Evolutionary conservation across 2,797 vertebrate species (phyloP), one percentile per base, ranked within the genome.

Genomic region (Cossypha heuglini): DNA sequence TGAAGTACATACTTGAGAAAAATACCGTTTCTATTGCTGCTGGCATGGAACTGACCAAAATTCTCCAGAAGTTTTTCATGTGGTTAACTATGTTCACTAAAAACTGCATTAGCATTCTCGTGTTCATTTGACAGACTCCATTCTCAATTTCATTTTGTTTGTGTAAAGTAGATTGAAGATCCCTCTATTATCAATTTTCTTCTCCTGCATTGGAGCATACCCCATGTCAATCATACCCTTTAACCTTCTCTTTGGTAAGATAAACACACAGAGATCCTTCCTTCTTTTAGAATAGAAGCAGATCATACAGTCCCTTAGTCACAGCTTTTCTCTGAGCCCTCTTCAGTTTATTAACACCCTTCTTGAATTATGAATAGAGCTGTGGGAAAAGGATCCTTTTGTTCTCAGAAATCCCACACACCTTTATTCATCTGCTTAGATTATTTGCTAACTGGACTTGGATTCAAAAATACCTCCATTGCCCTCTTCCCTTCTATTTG

Each of bases 341-440:
- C 62, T 87, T 81, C 63, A 92, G 38, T 52, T 93, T 71, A 72
- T 86, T 84, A 78, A 82, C 43, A 58, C 13, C 8, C 10, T 35
- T 78, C 35, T 59, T 82, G 62, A 93, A 86, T 78, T 62, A 43
- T 18, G 11, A 73, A 59, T 33, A 82, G 31, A 85, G 5, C 3
- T 82, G 7, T 66, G 25, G 42, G 46, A 62, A 82, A 83, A 72
- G 3, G 6, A 62, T 46, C 9, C 3, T 85, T 85, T 38, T 58
- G 12, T 73, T 54, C 33, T 77, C 61, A 77, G 51, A 35, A 77
- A 71, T 74, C 74, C n/a, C 29, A 45, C 16, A 24, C 33, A 54
- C 5, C 5, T 81, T 21, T 77, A 2, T 68, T 67, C 55, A 54
- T 85, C 28, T 79, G 19, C 43, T 66, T 52, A 69, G 20, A 40